These are phyloP conservation scores for Rugalucina vietnamica DNA, from an alignment of 2,888 invertebrate species.

Conservation along the genomic window DNA sequence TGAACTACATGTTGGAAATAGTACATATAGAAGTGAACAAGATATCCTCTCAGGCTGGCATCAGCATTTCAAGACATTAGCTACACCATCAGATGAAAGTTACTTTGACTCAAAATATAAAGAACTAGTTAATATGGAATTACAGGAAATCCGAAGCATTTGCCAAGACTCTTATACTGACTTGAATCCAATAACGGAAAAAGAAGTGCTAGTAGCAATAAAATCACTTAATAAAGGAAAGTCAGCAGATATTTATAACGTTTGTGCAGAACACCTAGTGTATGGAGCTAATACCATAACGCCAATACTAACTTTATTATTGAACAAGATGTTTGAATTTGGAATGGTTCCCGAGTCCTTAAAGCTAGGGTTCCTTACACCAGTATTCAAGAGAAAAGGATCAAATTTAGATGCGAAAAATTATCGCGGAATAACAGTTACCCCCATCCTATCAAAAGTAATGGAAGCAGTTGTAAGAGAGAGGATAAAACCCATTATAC, in stretches of 20 bases:
- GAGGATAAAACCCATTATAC: neutral
- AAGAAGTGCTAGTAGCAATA: neutral
- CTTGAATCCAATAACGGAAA: neutral
- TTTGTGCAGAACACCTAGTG: neutral
- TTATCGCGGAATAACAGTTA: conserved; percentile 14
- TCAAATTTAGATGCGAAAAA: neutral
- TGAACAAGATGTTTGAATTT: neutral
- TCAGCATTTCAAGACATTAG: neutral
- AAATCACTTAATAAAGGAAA: conserved; percentile 5
- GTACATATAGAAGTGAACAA: neutral
- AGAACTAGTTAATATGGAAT: neutral
- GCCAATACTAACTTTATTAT: neutral
- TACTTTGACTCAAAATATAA: neutral
- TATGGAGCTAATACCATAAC: neutral
- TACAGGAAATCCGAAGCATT: neutral
- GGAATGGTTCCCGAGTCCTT: neutral
- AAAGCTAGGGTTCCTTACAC: neutral
- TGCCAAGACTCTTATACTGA: neutral
- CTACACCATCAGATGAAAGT: neutral
- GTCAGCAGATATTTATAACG: neutral
- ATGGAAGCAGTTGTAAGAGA: conserved; percentile 6
- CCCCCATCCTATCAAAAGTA: neutral
- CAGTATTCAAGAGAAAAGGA: conserved; percentile 9
- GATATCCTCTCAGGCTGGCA: conserved; percentile 1
- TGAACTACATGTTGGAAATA: neutral